These are phyloP conservation scores for Jordanella pulchra DNA, from an alignment of 2,797 vertebrate genomes.

Conservation along the genomic window DNA sequence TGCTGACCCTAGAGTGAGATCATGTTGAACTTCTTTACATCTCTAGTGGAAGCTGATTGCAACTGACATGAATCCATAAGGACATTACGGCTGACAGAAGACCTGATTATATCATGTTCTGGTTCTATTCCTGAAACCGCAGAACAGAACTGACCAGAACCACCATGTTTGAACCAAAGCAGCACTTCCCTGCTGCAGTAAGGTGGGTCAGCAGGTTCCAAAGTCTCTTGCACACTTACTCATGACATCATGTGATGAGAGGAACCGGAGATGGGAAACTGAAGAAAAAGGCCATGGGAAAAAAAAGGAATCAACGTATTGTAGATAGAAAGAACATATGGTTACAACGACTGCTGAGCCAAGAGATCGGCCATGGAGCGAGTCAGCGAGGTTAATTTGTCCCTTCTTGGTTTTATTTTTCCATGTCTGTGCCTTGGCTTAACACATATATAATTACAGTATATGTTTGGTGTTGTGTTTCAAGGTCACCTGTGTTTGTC, in stretches of 20 bases:
- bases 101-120: background rate
- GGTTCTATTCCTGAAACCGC: conserved; percentile 7
- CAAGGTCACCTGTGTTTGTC: conserved; percentile 32
- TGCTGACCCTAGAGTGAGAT: conserved; percentile 28
- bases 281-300: conserved; percentile 3
- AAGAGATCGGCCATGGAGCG: conserved; percentile 25
- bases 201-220: conserved; percentile 12
- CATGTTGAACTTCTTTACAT: conserved; percentile 43
- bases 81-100: background rate
- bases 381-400: conserved; percentile 62
- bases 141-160: conserved; percentile 5
- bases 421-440: conserved; percentile 43
- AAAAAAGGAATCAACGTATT: conserved; percentile 7
- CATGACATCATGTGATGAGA: conserved; percentile 18
- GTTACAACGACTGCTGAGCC: conserved; percentile 37
- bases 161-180: background rate
- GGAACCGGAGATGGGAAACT: conserved; percentile 13
- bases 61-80: conserved; percentile 38
- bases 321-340: conserved; percentile 53
- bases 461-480: conserved; percentile 36
- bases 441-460: conserved; percentile 53
- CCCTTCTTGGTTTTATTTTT: conserved; percentile 51
- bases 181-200: background rate
- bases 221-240: conserved; percentile 1
- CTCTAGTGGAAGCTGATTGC: conserved; percentile 45